phyloP scores from a whole-genome alignment of 2,888 invertebrate species.

The Tenthredo livida region DNA sequence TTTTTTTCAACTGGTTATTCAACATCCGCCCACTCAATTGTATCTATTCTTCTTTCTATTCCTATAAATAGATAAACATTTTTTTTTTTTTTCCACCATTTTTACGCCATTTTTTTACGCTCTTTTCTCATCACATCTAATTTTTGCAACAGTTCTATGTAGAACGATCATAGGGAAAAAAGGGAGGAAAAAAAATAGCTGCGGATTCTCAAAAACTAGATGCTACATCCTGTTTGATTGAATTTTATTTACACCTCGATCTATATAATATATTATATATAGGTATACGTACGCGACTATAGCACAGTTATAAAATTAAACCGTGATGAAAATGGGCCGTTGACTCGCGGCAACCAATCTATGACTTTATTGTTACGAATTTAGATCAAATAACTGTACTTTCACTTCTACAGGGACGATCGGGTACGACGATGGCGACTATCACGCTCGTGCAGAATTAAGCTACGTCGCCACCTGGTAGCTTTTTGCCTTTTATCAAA shows the following conservation, averaged over 20 bases:
- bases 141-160: not conserved
- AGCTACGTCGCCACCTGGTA: constrained; percentile 1
- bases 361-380: constrained; percentile 77
- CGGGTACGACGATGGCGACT: not conserved
- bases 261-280: not conserved
- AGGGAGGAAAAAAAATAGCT: not conserved
- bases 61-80: no score
- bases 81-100: no score
- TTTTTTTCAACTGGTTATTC: no score
- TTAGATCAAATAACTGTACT: constrained; percentile 77
- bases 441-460: not conserved
- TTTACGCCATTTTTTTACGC: no score
- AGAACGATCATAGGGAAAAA: not conserved
- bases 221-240: not conserved
- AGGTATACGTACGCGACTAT: not conserved
- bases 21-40: no score
- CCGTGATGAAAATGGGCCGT: constrained; percentile 69
- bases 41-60: no score
- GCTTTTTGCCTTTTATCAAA: not conserved
- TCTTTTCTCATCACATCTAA: no score
- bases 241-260: not conserved
- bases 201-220: not conserved
- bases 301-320: constrained; percentile 49
- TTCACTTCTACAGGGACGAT: constrained; percentile 61
- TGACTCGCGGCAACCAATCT: constrained; percentile 63